Conservation (phyloP, 2,797 vertebrate genomes). For the Crenuchus spilurus region DNA sequence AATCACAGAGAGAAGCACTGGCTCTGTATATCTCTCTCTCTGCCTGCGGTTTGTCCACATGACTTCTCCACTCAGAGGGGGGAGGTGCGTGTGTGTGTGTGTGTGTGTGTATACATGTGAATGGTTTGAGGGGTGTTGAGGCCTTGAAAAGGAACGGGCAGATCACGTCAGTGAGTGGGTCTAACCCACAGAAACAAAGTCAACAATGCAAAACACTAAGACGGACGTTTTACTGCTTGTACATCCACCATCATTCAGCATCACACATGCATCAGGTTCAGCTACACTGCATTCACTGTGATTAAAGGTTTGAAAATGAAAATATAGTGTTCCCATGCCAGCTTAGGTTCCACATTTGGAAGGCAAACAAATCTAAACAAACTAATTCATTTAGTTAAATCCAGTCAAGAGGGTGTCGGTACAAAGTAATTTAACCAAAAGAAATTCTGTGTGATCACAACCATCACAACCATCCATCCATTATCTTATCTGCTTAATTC, state of each 20-base stretch:
- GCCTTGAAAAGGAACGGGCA: constrained; percentile 77
- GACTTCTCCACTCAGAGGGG: constrained; percentile 71
- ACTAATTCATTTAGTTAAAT: too few species aligned
- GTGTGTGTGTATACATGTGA: constrained; percentile 45
- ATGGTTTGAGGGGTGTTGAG: constrained; percentile 71
- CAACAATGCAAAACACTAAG: constrained; percentile 64
- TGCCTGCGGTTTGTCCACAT: constrained; percentile 81
- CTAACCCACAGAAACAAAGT: constrained; percentile 66
- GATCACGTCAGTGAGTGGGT: constrained; percentile 74
- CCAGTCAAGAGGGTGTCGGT: too few species aligned
- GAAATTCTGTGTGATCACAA: too few species aligned
- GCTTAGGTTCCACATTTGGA: too few species aligned
- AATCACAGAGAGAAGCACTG: constrained; percentile 74
- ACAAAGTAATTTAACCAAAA: too few species aligned
- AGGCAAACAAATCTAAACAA: too few species aligned
- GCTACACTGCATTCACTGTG: background rate
- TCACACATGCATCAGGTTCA: background rate
- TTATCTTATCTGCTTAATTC: too few species aligned
- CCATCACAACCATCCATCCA: too few species aligned
- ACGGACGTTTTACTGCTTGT: constrained; percentile 37
- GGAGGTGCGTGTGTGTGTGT: constrained; percentile 62
- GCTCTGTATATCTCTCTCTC: constrained; percentile 74
- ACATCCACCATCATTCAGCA: constrained; percentile 3
- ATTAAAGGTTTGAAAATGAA: too few species aligned
- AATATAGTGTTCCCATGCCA: too few species aligned